These are phyloP conservation scores for Phenganax subtilis DNA, from an alignment of 92 coral and sea anemone species.

Conservation along the genomic window DNA sequence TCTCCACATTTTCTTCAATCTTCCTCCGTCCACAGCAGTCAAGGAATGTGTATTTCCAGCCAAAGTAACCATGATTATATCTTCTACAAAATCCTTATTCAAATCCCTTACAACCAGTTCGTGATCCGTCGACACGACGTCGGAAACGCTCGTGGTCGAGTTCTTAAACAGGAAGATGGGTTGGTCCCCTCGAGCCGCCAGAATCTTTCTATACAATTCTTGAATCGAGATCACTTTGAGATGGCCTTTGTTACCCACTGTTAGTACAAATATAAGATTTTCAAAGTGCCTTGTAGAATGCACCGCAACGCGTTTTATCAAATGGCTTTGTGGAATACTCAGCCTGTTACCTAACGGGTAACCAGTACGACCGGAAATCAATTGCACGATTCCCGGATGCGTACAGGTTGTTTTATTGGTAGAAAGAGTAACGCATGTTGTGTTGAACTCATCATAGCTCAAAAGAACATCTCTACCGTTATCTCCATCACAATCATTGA, in stretches of 20 bases:
- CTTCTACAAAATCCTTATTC: conserved; percentile 26
- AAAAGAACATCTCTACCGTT: conserved; percentile 18
- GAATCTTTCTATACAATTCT: conserved; percentile 13
- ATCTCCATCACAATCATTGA: conserved; percentile 40
- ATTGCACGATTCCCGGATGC: conserved; percentile 13
- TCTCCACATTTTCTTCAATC: conserved; percentile 36
- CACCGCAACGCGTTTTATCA: conserved; percentile 22
- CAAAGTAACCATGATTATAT: conserved; percentile 24
- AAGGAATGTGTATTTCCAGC: conserved; percentile 30
- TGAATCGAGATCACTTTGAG: conserved; percentile 30
- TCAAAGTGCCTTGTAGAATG: conserved; percentile 24
- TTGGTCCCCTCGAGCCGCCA: neutral
- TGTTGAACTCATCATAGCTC: conserved; percentile 21
- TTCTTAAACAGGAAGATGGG: conserved; percentile 14
- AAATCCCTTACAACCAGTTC: conserved; percentile 22
- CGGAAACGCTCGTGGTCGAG: conserved; percentile 8
- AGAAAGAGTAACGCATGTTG: neutral
- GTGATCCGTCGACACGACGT: conserved; percentile 19
- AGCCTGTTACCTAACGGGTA: conserved; percentile 9
- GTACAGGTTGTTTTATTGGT: neutral
- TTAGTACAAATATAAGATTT: conserved; percentile 24
- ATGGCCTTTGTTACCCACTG: conserved; percentile 35
- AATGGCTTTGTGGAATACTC: conserved; percentile 30
- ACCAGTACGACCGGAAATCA: conserved; percentile 36
- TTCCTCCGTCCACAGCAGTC: conserved; percentile 38